phyloP scores from a whole-genome alignment of 2,888 invertebrate genomes.

The Coleophora deauratella region DNA sequence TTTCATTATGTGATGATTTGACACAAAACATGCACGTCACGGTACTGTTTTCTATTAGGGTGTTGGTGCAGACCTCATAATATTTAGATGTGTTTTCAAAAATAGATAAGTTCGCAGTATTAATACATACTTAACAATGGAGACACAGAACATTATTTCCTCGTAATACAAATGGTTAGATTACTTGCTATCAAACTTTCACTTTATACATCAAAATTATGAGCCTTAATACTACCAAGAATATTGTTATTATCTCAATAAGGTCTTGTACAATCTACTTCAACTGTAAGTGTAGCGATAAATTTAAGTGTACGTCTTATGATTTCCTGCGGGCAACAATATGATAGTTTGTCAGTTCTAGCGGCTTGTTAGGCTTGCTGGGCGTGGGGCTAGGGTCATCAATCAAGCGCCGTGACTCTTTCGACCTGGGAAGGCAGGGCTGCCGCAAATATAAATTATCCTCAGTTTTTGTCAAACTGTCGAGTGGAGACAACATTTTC shows the following conservation, averaged over 20 bases:
- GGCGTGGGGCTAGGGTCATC: constrained; percentile 57
- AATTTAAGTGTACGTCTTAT: constrained; percentile 48
- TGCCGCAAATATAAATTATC: constrained; percentile 59
- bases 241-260: constrained; percentile 19
- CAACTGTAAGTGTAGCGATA: constrained; percentile 33
- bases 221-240: background rate
- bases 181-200: background rate
- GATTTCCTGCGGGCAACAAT: constrained; percentile 51
- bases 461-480: constrained; percentile 54
- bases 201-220: background rate
- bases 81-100: constrained; percentile 14
- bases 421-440: constrained; percentile 59
- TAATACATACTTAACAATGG: too few species aligned
- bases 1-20: constrained; percentile 60
- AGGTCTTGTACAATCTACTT: constrained; percentile 24
- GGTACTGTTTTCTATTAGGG: constrained; percentile 47
- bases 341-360: constrained; percentile 63
- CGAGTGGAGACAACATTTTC: constrained; percentile 60
- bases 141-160: too few species aligned
- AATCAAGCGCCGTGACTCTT: constrained; percentile 70
- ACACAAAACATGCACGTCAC: constrained; percentile 55
- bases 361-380: constrained; percentile 53
- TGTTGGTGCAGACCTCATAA: constrained; percentile 29
- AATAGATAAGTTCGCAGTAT: too few species aligned
- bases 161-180: background rate